Evolutionary conservation across 1,140 invertebrate species (phyloP).

Genomic region (Pinna nobilis): DNA sequence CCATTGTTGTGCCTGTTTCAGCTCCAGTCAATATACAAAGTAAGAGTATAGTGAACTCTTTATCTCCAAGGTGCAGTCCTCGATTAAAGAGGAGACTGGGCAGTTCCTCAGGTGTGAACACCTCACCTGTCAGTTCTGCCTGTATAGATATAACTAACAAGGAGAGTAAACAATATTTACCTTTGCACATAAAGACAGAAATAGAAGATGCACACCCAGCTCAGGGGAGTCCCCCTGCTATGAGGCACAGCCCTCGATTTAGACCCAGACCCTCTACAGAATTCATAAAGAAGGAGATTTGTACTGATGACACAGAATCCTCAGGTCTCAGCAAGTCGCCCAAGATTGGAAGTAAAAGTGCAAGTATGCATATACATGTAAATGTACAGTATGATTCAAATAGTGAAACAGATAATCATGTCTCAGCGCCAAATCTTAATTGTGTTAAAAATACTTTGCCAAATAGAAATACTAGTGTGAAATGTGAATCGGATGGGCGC

Average conservation of each 20-base stretch:
- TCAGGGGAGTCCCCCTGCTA: no score
- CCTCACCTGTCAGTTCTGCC: neutral
- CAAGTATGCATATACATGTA: constrained; percentile 5
- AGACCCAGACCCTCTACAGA: neutral
- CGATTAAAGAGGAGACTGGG: constrained; percentile 22
- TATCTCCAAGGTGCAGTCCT: neutral
- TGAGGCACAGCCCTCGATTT: no score
- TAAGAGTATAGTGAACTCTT: constrained; percentile 1
- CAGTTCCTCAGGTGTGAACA: neutral
- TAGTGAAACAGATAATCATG: neutral
- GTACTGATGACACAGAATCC: neutral
- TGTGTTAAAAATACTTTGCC: neutral
- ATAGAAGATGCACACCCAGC: neutral
- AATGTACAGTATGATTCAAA: neutral
- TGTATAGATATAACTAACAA: no score
- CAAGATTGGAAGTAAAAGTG: neutral
- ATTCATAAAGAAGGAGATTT: no score
- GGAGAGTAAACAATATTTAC: no score
- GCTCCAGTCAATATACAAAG: constrained; percentile 1
- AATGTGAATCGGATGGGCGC: neutral
- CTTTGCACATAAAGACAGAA: constrained; percentile 19
- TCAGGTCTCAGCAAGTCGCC: neutral
- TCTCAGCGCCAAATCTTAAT: no score
- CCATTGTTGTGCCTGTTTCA: neutral
- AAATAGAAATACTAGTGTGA: neutral